phyloP scores from a whole-genome alignment of 2,888 invertebrate genomes.

The Teleiodes luculella region DNA sequence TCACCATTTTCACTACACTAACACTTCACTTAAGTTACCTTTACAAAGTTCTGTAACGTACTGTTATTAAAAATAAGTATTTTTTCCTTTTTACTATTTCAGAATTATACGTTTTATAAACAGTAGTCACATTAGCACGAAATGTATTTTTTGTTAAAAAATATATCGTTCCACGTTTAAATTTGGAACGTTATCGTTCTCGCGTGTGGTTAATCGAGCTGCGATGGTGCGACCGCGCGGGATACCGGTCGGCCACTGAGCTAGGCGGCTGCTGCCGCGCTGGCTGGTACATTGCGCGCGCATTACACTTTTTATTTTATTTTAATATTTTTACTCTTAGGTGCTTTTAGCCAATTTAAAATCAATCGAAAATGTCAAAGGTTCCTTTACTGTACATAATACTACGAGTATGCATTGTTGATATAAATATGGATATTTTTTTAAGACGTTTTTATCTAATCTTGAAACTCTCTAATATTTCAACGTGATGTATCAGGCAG shows the following conservation, averaged over 20 bases:
- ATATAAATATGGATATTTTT: no score
- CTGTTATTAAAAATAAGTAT: background rate
- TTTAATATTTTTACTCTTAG: background rate
- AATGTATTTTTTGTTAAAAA: background rate
- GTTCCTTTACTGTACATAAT: no score
- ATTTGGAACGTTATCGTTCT: background rate
- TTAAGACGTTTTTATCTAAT: no score
- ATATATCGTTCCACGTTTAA: background rate
- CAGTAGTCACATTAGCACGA: background rate
- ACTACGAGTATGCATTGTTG: no score
- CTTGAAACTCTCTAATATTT: no score
- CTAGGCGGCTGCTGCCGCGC: background rate
- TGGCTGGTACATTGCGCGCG: background rate
- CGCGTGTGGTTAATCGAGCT: background rate
- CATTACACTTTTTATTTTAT: background rate
- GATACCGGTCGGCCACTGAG: background rate
- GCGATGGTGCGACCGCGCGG: background rate
- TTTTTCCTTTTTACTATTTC: background rate
- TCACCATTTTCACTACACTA: background rate
- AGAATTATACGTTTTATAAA: background rate
- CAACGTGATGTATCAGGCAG: no score
- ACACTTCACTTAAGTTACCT: background rate
- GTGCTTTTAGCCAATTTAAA: no score
- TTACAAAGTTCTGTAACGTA: background rate
- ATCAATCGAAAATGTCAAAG: no score